Evolutionary conservation across 2,888 invertebrate species (phyloP).

Genomic region (Urechis unicinctus): DNA sequence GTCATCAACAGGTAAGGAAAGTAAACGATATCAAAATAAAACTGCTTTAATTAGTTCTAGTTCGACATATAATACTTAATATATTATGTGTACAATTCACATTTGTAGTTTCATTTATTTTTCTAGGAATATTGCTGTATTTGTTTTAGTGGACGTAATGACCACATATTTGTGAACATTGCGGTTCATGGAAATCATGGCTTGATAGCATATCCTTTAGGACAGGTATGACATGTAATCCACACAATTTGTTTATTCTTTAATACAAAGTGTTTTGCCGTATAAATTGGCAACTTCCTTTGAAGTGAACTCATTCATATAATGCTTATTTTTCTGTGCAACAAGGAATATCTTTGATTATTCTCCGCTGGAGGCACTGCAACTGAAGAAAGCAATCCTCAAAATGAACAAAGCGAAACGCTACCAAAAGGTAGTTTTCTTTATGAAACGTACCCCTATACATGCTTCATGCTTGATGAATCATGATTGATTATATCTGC

Average conservation of each 20-base stretch:
- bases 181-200: conserved; percentile 61
- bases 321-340: background rate
- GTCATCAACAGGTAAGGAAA: conserved; percentile 43
- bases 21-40: too few relatives aligned
- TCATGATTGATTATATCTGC: too few relatives aligned
- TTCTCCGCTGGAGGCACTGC: too few relatives aligned
- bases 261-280: too few relatives aligned
- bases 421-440: too few relatives aligned
- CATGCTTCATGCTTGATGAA: too few relatives aligned
- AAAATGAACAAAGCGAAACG: too few relatives aligned
- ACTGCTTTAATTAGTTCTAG: background rate
- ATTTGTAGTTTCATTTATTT: background rate
- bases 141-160: conserved; percentile 55
- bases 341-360: too few relatives aligned
- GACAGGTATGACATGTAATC: conserved; percentile 39
- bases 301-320: background rate
- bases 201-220: conserved; percentile 55
- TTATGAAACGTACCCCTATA: too few relatives aligned
- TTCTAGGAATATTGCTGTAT: background rate
- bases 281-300: too few relatives aligned
- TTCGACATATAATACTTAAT: background rate
- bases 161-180: conserved; percentile 60
- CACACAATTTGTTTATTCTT: too few relatives aligned
- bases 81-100: background rate
- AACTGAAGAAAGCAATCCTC: too few relatives aligned